phyloP scores from a whole-genome alignment of 2,113 vertebrate genomes.

The Saguinus imperator region DNA sequence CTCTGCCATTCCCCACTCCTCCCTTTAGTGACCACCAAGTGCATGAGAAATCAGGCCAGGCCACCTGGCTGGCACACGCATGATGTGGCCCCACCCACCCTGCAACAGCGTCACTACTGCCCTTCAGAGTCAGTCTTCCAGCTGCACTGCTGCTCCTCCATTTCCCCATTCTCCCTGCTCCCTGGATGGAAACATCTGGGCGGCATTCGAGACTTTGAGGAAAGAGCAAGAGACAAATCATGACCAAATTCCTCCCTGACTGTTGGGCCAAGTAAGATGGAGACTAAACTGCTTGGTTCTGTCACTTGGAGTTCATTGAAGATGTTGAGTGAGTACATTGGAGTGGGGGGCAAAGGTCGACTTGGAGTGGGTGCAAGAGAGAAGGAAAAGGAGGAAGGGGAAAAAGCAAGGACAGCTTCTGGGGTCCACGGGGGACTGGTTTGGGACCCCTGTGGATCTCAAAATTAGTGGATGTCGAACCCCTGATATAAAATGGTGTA shows the following conservation, averaged over 20 bases:
- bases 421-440: not conserved
- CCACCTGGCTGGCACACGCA: rapidly evolving
- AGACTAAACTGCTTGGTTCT: not conserved
- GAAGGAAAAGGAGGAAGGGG: not conserved
- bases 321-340: not conserved
- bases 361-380: not conserved
- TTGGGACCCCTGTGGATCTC: not conserved
- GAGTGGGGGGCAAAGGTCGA: not conserved
- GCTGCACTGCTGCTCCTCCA: no score
- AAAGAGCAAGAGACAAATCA: not conserved
- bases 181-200: no score
- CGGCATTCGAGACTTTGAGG: not conserved
- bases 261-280: not conserved
- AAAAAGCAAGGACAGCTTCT: not conserved
- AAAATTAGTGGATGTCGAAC: not conserved
- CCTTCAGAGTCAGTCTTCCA: no score
- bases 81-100: not conserved
- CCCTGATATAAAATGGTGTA: not conserved
- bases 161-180: no score
- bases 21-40: not conserved
- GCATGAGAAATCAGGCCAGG: not conserved
- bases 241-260: not conserved
- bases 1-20: no score
- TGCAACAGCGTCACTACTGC: not conserved
- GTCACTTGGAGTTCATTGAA: not conserved